Evolutionary conservation across 2,113 vertebrate species (phyloP).

Genomic region (Arizona elegans): DNA sequence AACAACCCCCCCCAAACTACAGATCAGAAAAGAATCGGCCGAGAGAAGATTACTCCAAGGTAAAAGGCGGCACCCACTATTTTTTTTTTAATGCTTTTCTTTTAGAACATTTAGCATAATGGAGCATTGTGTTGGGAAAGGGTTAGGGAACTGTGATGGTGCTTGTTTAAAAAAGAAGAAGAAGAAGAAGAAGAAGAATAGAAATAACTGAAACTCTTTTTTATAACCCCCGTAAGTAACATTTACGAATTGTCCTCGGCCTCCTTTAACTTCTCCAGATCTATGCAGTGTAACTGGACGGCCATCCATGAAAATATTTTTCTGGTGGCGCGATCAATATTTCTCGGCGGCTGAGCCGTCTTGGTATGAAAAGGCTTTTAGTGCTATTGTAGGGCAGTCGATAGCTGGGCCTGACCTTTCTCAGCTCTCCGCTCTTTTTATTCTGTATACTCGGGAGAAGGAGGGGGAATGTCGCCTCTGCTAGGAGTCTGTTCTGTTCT

Average conservation of each 20-base stretch:
- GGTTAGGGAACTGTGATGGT: neutral
- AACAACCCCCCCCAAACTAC: neutral
- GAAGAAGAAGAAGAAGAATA: neutral
- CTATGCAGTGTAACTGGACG: conserved; percentile 23
- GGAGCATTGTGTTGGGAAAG: neutral
- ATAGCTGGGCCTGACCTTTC: conserved; percentile 59
- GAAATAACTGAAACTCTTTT: neutral
- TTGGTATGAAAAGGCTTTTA: conserved; percentile 60
- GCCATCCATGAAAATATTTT: conserved; percentile 34
- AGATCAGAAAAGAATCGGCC: neutral
- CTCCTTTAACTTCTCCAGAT: conserved; percentile 30
- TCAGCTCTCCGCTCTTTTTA: conserved; percentile 29
- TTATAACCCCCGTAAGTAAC: conserved; percentile 15
- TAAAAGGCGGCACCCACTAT: neutral
- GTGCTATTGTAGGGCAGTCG: conserved; percentile 47
- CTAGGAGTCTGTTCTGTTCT: neutral
- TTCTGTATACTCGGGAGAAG: conserved; percentile 35
- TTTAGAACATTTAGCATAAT: conserved; percentile 5
- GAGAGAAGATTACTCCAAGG: neutral
- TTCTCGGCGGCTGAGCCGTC: conserved; percentile 49
- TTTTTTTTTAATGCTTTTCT: neutral
- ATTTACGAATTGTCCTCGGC: conserved; percentile 26
- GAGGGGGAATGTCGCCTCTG: neutral
- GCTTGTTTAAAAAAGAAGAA: neutral
- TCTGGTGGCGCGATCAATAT: conserved; percentile 43